These are phyloP conservation scores for Drosophila neocordata DNA, from an alignment of 1,140 invertebrate species.

Conservation along the genomic window DNA sequence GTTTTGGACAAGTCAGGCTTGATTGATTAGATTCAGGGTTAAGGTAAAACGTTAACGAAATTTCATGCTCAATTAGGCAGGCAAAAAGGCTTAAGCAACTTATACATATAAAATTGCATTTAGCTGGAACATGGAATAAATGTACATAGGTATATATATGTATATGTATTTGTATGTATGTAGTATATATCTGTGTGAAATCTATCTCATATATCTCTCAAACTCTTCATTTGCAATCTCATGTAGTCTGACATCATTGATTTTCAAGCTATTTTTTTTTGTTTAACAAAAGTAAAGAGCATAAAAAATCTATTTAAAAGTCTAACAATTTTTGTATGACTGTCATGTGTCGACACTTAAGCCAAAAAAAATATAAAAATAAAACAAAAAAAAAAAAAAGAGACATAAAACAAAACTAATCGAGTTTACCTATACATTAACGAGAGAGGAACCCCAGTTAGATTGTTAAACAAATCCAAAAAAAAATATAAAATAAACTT, in stretches of 20 bases:
- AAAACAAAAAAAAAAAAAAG: neutral
- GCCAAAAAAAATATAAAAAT: constrained; percentile 38
- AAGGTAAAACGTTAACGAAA: constrained; percentile 76
- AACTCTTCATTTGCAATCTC: neutral
- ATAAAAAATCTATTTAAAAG: constrained; percentile 55
- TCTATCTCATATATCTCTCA: constrained; percentile 1
- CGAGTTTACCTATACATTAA: constrained; percentile 53
- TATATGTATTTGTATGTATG: too few species aligned
- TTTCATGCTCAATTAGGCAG: constrained; percentile 64
- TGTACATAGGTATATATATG: neutral
- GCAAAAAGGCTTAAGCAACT: constrained; percentile 10
- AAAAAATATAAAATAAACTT: neutral
- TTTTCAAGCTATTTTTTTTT: constrained; percentile 14
- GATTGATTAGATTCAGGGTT: constrained; percentile 74
- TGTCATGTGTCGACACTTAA: constrained; percentile 46
- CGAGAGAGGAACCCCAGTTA: constrained; percentile 7
- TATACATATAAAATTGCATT: constrained; percentile 40
- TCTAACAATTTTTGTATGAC: constrained; percentile 55
- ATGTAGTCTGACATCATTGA: constrained; percentile 61
- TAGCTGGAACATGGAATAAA: constrained; percentile 9
- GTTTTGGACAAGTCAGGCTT: constrained; percentile 58
- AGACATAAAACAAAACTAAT: constrained; percentile 46
- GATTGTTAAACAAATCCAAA: constrained; percentile 13
- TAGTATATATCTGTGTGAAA: neutral
- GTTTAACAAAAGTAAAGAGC: constrained; percentile 30